Evolutionary conservation across 1,140 invertebrate species (phyloP).

Genomic region (Laodelphax striatellus): DNA sequence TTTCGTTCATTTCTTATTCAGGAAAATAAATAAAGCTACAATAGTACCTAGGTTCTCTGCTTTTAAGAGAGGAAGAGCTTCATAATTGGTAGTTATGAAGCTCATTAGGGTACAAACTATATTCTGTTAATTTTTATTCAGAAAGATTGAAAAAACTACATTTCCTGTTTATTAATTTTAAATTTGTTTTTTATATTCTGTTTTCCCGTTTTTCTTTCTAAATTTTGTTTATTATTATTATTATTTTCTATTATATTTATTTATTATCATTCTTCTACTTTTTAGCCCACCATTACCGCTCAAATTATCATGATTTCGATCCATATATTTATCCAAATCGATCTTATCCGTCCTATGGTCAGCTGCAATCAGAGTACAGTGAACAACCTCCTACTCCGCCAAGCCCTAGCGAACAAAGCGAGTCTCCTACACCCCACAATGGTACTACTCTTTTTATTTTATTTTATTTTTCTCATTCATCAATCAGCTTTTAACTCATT

Average conservation of each 20-base stretch:
- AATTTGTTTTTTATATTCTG: not conserved
- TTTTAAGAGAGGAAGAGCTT: no score
- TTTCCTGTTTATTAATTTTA: no score
- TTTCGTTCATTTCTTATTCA: no score
- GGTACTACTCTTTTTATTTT: not conserved
- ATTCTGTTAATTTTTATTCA: no score
- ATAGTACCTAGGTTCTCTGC: no score
- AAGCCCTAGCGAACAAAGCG: conserved; percentile 45
- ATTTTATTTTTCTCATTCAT: no score
- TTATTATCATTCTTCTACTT: not conserved
- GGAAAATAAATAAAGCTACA: no score
- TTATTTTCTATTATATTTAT: not conserved
- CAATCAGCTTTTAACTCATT: no score
- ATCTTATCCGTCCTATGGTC: conserved; percentile 30
- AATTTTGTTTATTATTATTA: not conserved
- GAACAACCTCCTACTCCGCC: conserved; percentile 44
- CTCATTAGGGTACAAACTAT: no score
- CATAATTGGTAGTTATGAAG: no score
- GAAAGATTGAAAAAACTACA: no score
- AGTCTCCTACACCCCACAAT: conserved; percentile 43
- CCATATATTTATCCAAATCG: conserved; percentile 39
- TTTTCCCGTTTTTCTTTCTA: not conserved
- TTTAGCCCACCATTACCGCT: conserved; percentile 23
- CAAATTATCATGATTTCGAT: conserved; percentile 45
- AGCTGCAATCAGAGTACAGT: conserved; percentile 25